These are phyloP conservation scores for Ennomos fuscantarius DNA, from an alignment of 2,888 invertebrate species.

Conservation along the genomic window DNA sequence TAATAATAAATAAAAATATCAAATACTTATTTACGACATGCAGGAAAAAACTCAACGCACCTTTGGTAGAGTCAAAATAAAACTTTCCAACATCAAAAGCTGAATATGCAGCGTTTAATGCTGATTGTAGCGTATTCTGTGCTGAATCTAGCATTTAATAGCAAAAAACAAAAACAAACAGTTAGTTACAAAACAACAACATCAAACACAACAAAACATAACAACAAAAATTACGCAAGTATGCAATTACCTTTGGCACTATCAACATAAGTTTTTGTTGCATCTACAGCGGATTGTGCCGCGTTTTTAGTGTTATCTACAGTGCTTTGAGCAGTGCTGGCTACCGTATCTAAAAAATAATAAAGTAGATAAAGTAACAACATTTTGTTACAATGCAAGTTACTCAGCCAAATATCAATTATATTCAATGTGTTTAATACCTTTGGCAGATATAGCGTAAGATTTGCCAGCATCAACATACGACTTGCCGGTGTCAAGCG, in stretches of 20 bases:
- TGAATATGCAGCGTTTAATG: conserved; percentile 61
- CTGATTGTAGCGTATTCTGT: conserved; percentile 61
- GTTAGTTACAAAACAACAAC: conserved; percentile 32
- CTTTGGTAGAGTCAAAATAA: conserved; percentile 65
- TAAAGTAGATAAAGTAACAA: conserved; percentile 15
- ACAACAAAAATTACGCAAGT: conserved; percentile 10
- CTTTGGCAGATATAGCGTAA: conserved; percentile 59
- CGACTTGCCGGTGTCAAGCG: conserved; percentile 54
- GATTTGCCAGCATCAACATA: conserved; percentile 57
- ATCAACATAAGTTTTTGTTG: conserved; percentile 62
- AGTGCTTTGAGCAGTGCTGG: conserved; percentile 55
- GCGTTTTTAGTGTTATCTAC: conserved; percentile 62
- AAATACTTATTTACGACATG: background rate
- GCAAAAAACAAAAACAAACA: conserved; percentile 38
- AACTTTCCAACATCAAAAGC: conserved; percentile 64
- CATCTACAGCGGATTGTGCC: conserved; percentile 61
- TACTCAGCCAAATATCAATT: background rate
- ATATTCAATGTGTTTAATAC: conserved; percentile 21
- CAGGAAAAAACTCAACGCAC: conserved; percentile 27
- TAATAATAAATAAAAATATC: conserved; percentile 12
- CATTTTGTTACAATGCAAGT: background rate
- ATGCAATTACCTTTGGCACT: conserved; percentile 65
- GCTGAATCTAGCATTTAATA: conserved; percentile 59
- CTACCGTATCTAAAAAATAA: conserved; percentile 52
- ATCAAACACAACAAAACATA: background rate